Evolutionary conservation across 2,797 vertebrate genomes (phyloP).

Genomic region (Paratrypauchen microcephalus): DNA sequence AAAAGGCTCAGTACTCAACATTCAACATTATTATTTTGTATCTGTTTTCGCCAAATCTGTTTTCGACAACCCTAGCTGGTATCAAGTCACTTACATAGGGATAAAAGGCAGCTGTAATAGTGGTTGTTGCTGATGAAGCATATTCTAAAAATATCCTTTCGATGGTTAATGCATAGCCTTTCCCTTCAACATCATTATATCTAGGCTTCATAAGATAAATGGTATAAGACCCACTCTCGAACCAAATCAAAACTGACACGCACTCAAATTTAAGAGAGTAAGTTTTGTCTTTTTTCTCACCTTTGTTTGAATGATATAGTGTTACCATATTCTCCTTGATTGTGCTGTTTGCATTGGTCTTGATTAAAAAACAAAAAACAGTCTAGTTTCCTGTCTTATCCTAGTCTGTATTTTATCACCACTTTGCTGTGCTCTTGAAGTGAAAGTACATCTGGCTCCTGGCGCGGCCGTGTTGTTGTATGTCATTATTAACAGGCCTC

Average conservation of each 20-base stretch:
- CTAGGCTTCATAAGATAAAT: too few relatives aligned
- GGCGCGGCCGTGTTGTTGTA: conserved; percentile 34
- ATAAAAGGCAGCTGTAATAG: background rate
- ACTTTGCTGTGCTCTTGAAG: conserved; percentile 30
- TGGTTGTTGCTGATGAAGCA: background rate
- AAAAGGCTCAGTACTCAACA: too few relatives aligned
- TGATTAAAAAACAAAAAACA: background rate
- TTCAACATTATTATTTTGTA: too few relatives aligned
- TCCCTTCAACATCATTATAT: background rate
- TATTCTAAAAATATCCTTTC: background rate
- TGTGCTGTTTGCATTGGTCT: background rate
- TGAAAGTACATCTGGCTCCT: conserved; percentile 35
- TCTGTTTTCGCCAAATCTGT: background rate
- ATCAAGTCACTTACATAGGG: too few relatives aligned
- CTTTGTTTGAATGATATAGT: too few relatives aligned
- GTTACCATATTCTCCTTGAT: too few relatives aligned
- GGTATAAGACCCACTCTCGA: too few relatives aligned
- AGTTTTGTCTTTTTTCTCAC: background rate
- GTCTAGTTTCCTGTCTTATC: background rate
- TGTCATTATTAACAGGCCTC: conserved; percentile 45
- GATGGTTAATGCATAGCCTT: background rate
- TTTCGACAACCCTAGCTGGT: background rate
- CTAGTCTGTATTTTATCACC: conserved; percentile 5
- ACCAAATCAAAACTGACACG: too few relatives aligned
- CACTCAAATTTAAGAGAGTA: too few relatives aligned